Evolutionary conservation across 2,888 invertebrate genomes (phyloP), one percentile per base, ranked within the genome.

Genomic region (Pharmacophagus antenor): DNA sequence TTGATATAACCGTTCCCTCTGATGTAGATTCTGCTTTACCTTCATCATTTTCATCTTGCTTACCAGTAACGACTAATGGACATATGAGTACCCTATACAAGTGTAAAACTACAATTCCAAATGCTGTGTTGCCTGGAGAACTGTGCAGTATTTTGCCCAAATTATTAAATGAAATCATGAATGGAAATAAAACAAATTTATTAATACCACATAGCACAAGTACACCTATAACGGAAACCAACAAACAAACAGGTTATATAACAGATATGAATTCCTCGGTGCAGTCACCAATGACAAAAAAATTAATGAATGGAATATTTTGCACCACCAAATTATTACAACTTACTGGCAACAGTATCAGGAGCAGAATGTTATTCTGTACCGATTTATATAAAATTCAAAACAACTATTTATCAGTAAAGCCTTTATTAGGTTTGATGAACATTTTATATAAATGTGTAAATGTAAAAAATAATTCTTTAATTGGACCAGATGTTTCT

Each of bases 111-210:
- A 75, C 76, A 18, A 79, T 89, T 48, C 49, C 81, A 2, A 88
- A 88, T 66, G 77, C 83, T 10, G 72, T 79, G 61, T 71, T 89
- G 50, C 89, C 89, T 7, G 88, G 87, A 17, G 84, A 88, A 62
- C 68, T 89, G 56, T 89, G 89, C 58, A 82, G 74, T 59, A 75
- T 88, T 61, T 62, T 89, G 53, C 89, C 89, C 12, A 79, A 72
- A 66, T 72, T 88, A 64, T 74, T 88, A 63, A 42, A 42, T 15
- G 42, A 42, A 42, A 42, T 42, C n/a, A 42, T 1, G 42, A 42
- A 42, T 42, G 42, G 42, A 4, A 17, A 42, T 42, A 42, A 42
- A 42, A 42, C 42, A 17, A 42, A 42, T 42, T 17, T 42, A 17
- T 6, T 42, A 17, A 17, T 42, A 42, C 17, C 17, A 4, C n/a